phyloP scores from a whole-genome alignment of 1,140 invertebrate species.

The roundworm (Caenorhabditis elegans) region DNA sequence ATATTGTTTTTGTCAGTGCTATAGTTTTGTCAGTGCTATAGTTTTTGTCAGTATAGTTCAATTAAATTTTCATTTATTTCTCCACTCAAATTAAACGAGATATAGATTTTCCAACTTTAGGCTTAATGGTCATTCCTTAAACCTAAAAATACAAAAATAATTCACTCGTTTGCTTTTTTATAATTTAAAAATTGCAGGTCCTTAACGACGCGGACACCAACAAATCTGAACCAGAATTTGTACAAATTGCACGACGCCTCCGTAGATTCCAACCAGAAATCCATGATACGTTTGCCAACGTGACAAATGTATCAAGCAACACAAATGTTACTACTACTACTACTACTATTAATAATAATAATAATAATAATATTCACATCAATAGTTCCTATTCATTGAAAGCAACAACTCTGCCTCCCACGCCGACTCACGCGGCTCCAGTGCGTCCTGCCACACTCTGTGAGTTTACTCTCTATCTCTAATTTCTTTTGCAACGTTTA shows the following conservation, averaged over 20 bases:
- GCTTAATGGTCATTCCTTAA: too few species aligned
- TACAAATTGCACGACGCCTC: constrained; percentile 32
- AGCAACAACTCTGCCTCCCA: neutral
- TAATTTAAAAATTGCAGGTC: constrained; percentile 5
- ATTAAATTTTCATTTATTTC: too few species aligned
- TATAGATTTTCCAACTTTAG: too few species aligned
- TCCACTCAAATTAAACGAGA: too few species aligned
- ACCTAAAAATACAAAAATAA: too few species aligned
- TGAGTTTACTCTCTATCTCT: neutral
- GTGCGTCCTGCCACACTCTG: neutral
- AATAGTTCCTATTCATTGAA: neutral
- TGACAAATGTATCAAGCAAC: neutral
- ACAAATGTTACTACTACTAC: neutral
- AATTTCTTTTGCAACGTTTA: neutral
- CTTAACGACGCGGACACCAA: constrained; percentile 9
- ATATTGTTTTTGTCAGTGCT: too few species aligned
- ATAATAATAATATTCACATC: constrained; percentile 4
- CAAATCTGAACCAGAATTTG: constrained; percentile 38
- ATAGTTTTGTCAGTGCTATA: too few species aligned
- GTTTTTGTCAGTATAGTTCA: too few species aligned
- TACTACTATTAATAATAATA: neutral
- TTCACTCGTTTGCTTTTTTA: too few species aligned
- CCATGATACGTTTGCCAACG: too few species aligned
- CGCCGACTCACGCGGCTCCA: neutral
- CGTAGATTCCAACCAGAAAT: neutral